A percentile compares a stretch with the other conserved stretches of the same genome.
Evolutionary conservation across 1,140 invertebrate genomes (phyloP).

Genomic region (Leucophenga varia): DNA sequence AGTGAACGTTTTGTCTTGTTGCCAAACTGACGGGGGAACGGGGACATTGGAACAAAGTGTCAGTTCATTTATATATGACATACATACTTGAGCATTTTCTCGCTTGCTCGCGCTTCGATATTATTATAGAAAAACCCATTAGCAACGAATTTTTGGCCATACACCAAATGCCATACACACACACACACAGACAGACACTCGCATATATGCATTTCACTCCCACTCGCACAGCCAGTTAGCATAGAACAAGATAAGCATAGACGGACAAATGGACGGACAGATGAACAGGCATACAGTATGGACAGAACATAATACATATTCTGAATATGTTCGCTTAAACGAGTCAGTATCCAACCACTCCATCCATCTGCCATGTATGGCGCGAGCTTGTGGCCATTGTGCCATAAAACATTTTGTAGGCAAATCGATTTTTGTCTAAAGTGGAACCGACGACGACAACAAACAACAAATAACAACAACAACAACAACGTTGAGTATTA

Average conservation of each 20-base stretch:
- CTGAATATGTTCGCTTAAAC: too few species aligned
- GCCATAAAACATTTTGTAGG: slow-evolving; percentile 52
- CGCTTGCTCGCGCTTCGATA: too few species aligned
- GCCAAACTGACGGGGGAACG: too few species aligned
- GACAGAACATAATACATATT: slow-evolving; percentile 7
- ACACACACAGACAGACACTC: too few species aligned
- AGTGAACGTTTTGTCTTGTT: too few species aligned
- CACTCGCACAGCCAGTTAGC: too few species aligned
- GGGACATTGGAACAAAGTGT: too few species aligned
- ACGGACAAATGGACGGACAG: slow-evolving; percentile 39
- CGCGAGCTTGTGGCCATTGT: slow-evolving; percentile 21
- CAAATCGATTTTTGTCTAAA: slow-evolving; percentile 55
- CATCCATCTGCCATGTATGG: slow-evolving; percentile 22
- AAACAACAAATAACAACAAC: slow-evolving; percentile 33
- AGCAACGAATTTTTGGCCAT: slow-evolving; percentile 24
- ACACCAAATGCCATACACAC: too few species aligned
- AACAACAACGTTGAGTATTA: slow-evolving; percentile 4
- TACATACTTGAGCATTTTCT: too few species aligned
- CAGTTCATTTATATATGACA: too few species aligned
- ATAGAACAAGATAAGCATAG: slow-evolving; percentile 6
- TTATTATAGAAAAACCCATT: slow-evolving; percentile 28
- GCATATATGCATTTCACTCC: too few species aligned
- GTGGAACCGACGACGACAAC: too few species aligned
- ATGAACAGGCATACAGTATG: slow-evolving; percentile 1
- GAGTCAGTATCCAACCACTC: background rate